Base-by-base conservation (phyloP, 2,888 invertebrate species). In the Rhodophaea formosa region DNA sequence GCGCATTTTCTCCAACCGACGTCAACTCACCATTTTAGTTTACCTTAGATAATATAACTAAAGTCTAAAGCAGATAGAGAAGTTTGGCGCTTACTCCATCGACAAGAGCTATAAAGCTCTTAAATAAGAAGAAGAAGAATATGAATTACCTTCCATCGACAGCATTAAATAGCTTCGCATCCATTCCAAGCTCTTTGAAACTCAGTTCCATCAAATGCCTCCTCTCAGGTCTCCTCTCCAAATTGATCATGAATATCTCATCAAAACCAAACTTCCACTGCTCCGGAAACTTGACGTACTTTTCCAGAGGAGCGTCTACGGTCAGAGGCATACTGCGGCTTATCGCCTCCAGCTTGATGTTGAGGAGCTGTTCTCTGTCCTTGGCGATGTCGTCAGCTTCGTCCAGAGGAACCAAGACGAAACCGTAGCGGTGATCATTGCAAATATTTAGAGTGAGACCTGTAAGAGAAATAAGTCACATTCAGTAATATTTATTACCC, bases 161-260 rank as follows among this genome's bases (percentile, higher is more conserved):
- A 2, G 98, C 99, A 60, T 95, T 93, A n/a, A 97, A 84, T 56
- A 93, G 78, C 56, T 94, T 94, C 0, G 93, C 95, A n/a, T 95
- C 92, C 69, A 99, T 89, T 0, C 97, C 97, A 0, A 99, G 86
- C 69, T 96, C 95, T 47, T 94, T 91, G 68, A 99, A 96, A 60
- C 95, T 94, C 42, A 90, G 76, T 57, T 94, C 82, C 99, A 99
- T 99, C 68, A 97, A 92, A 7, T 80, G 72, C 45, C 96, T 88
- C 59, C 98, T 91, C 72, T 98, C 97, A 0, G 94, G 93, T 57
- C 99, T 92, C 58, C 99, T 90, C 63, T 94, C 90, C 62, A 99
- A 88, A 86, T 99, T 99, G 14, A 99, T 98, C 94, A 99, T 94
- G 76, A 94, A 99, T 54, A 99, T 94, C 75, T 95, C 92, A 78